Evolutionary conservation across 2,888 invertebrate genomes (phyloP).

Genomic region (Hedychridium roseum): DNA sequence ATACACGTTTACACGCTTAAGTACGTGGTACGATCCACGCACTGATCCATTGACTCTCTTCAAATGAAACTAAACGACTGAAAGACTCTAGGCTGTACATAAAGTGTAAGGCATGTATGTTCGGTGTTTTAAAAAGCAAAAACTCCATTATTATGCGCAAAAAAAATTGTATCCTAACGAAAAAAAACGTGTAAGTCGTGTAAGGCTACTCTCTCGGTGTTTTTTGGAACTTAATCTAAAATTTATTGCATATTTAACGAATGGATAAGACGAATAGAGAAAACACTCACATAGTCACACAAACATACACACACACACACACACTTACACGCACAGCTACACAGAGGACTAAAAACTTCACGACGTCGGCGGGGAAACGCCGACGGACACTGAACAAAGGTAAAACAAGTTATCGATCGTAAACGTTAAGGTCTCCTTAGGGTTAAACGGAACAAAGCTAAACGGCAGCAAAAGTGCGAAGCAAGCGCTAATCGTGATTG

Average conservation of each 20-base stretch:
- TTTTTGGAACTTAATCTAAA: slow-evolving; percentile 61
- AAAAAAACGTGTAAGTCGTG: slow-evolving; percentile 44
- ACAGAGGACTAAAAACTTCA: slow-evolving; percentile 5
- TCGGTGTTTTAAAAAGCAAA: slow-evolving; percentile 59
- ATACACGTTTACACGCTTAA: too few species aligned
- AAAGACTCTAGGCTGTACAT: slow-evolving; percentile 62
- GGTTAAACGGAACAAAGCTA: slow-evolving; percentile 47
- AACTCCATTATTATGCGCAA: slow-evolving; percentile 57
- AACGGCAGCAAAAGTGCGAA: slow-evolving; percentile 39
- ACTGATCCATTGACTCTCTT: slow-evolving; percentile 41
- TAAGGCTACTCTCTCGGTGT: slow-evolving; percentile 63
- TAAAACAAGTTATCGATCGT: slow-evolving; percentile 55
- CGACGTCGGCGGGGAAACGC: slow-evolving; percentile 26
- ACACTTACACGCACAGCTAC: slow-evolving; percentile 22
- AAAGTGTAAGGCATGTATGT: slow-evolving; percentile 63
- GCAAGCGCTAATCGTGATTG: slow-evolving; percentile 55
- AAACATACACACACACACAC: too few species aligned
- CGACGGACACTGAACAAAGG: too few species aligned
- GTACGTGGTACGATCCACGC: slow-evolving; percentile 41
- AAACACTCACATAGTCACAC: too few species aligned
- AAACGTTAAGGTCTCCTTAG: slow-evolving; percentile 58
- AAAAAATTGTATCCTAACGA: too few species aligned
- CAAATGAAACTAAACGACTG: slow-evolving; percentile 53
- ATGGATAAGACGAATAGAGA: too few species aligned
- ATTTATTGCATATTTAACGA: slow-evolving; percentile 58